Evolutionary conservation across 1,140 invertebrate species (phyloP), one percentile per base, ranked within the genome.

Genomic region (Dysdera silvatica): DNA sequence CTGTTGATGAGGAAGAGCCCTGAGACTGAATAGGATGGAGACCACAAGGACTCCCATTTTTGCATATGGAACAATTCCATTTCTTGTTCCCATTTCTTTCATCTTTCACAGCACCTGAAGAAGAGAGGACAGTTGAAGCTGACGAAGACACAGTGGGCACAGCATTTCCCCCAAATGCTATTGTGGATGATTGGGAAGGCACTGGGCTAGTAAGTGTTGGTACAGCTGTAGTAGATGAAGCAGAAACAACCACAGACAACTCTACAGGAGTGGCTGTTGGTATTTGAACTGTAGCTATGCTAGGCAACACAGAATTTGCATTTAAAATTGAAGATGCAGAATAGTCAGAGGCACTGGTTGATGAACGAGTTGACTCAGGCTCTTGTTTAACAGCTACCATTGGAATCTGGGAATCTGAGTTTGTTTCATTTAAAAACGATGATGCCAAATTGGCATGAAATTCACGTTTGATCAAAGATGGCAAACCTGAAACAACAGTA

Each of bases 21-120:
- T 55, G 60, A 32, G 56, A 32, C 26, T 63, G 61, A n/a, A 52
- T 61, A 10, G 65, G 65, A n/a, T 66, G 65, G 10, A 66, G 45
- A n/a, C 65, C 65, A 53, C 65, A 66, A 18, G 65, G 65, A 41
- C 65, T 66, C 14, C 65, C 65, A 51, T 61, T 61, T 26, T 61
- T 60, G 35, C 65, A 66, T 55, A 66, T 62, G 5, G 51, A 31
- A 33, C 65, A 66, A 28, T 47, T 53, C 57, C 47, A 52, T 29
- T 61, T 56, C 33, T 59, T 65, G 37, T 59, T 56, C 18, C 32
- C 32, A 40, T 23, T 18, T 28, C 32, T 52, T 48, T 28, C 28
- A 5, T 62, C 60, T 40, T 29, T 29, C 18, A 12, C 18, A 24
- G 40, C 48, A 10, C 31, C 20, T 23, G 55, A 14, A 24, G 41